These are phyloP conservation scores for Smutsia temminckii DNA, from an alignment of 2,797 vertebrate genomes.

Conservation along the genomic window DNA sequence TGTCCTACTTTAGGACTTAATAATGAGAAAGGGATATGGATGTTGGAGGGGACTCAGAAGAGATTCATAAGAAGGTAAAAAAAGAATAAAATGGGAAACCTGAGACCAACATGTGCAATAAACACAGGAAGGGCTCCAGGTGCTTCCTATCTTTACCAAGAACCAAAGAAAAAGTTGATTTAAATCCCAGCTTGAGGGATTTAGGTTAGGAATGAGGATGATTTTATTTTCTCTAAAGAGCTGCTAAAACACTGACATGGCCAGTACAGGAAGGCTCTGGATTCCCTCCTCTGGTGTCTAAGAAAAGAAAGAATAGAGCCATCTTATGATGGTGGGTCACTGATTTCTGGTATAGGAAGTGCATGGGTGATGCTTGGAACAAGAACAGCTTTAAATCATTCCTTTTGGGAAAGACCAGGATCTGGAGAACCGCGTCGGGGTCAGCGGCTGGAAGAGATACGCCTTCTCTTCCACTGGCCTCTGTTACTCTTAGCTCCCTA, in stretches of 20 bases:
- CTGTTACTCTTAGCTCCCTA: background rate
- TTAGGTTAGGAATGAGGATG: conserved; percentile 9
- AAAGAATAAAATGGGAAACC: conserved; percentile 17
- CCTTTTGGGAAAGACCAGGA: background rate
- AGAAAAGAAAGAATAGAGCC: background rate
- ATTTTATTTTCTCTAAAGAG: background rate
- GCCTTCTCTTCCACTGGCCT: background rate
- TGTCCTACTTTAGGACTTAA: background rate
- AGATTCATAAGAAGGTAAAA: conserved; percentile 19
- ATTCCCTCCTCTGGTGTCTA: background rate
- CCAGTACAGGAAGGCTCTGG: background rate
- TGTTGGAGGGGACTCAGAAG: background rate
- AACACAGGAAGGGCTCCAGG: conserved; percentile 30
- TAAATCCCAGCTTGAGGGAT: background rate
- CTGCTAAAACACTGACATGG: conserved; percentile 20
- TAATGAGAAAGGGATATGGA: background rate
- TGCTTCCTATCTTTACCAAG: conserved; percentile 5
- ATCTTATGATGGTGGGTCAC: background rate
- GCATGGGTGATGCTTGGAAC: background rate
- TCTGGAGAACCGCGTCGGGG: background rate
- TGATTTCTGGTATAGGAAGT: background rate
- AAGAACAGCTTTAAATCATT: background rate
- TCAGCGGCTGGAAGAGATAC: background rate
- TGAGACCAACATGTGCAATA: background rate
- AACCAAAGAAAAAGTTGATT: conserved; percentile 43